Evolutionary conservation across 2,888 invertebrate species (phyloP), one percentile per base, ranked within the genome.

Genomic region (Microctonus brassicae): DNA sequence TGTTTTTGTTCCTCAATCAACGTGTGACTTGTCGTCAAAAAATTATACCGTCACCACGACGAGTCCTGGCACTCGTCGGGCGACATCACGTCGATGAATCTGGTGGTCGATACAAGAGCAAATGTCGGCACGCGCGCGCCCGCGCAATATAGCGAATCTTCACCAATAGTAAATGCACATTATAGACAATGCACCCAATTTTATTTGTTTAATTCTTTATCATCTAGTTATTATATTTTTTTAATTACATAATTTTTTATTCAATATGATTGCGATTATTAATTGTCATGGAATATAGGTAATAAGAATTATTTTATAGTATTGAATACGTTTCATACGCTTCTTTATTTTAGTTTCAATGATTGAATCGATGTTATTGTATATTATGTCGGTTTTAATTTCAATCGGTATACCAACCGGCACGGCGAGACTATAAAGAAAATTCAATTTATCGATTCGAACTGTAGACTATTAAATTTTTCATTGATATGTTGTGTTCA

Each of bases 31-130:
- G 20, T 17, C 47, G 47, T 20, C 47, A 58, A 17, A 33, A 33
- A 33, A 33, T 9, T 7, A 17, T 58, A 58, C 58, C n/a, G 34
- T 58, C 58, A 58, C 17, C 58, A 17, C 34, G 9, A 47, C 20
- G 47, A 47, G 24, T 29, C 17, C 47, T 63, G n/a, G 24, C 10
- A 26, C 17, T 29, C n/a, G 36, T 61, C 26, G 52, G 57, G 22
- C 63, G 69, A 39, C 63, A 55, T 33, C 36, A 26, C 62, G 62
- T 68, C 60, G 60, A 62, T 68, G 76, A 79, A 78, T 80, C 80
- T 79, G 84, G 58, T 58, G 58, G 83, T 84, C 84, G 84, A 84
- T 84, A 84, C 73, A 73, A 74, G 77, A 76, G 82, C 77, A 29
- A 33, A 58, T n/a, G 29, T n/a, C 29, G 13, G 10, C 33, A 78